Conservation (phyloP, 2,113 vertebrate genomes). For the rabbit (Oryctolagus cuniculus) region DNA sequence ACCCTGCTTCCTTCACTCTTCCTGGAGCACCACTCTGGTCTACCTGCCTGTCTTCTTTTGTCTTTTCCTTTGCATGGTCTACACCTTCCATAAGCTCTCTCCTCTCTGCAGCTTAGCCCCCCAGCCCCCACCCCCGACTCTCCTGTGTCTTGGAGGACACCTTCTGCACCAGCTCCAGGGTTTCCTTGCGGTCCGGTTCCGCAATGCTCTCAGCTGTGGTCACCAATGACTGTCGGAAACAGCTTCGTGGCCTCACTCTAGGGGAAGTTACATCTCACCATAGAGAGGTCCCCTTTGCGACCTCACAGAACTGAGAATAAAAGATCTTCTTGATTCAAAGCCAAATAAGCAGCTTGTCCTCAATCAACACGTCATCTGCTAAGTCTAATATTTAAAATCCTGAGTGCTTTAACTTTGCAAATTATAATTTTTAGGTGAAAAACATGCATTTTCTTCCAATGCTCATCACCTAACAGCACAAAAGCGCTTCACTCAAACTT, state of each 20-base stretch:
- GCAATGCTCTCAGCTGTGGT: neutral
- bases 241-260: neutral
- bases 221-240: conserved; percentile 29
- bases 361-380: conserved; percentile 24
- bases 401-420: conserved; percentile 43
- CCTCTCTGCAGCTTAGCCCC: neutral
- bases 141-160: conserved; percentile 31
- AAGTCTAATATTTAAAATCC: conserved; percentile 56
- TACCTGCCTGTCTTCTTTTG: neutral
- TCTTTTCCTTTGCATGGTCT: conserved; percentile 7
- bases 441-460: conserved; percentile 7
- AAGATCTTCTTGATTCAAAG: conserved; percentile 57
- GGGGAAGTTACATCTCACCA: conserved; percentile 23
- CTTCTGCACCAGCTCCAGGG: neutral
- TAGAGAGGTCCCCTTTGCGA: conserved; percentile 22
- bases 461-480: conserved; percentile 32
- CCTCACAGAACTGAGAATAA: conserved; percentile 53
- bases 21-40: neutral
- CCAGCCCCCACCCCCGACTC: neutral
- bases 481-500: conserved; percentile 57
- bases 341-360: conserved; percentile 60
- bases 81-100: neutral
- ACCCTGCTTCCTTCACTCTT: neutral
- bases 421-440: conserved; percentile 10
- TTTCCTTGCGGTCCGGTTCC: conserved; percentile 18